Evolutionary conservation across 2,797 vertebrate genomes (phyloP), one percentile per base, ranked within the genome.

Genomic region (Sebastes iracundus): DNA sequence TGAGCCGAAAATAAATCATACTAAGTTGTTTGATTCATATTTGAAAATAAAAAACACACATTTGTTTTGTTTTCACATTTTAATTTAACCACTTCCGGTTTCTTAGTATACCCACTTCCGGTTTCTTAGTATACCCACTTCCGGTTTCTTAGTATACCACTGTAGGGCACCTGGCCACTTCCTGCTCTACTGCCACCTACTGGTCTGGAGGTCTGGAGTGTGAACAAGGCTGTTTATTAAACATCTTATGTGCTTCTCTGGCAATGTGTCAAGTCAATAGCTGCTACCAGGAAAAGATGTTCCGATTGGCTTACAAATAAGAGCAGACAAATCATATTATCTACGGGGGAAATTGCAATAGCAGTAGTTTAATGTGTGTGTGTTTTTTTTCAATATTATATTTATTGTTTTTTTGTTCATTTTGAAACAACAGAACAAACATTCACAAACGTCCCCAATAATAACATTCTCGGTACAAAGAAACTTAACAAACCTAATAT

Each of bases 231-330:
- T 42, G 35, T 16, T 58, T 27, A 8, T 46, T 49, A 20, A 13
- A 49, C 27, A 53, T n/a, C 7, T 25, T 25, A 1, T 42, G 22
- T 25, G 25, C 2, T 16, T 30, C 27, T 67, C 42, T 28, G 55
- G 10, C 23, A 62, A 72, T 2, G 5, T 46, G 77, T 90, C 68
- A 91, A 86, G 52, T 38, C 1, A 11, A 3, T 18, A 33, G 42
- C 4, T 69, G 32, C 2, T 20, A 72, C 2, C 25, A 67, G 14
- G 33, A 38, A 62, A 18, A 60, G 1, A 13, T 20, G 2, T 74
- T 82, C 64, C 60, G 63, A 0, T 33, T 60, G 12, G n/a, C 6
- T 75, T 9, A 78, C 18, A 85, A 90, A 87, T 83, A 75, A 88
- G 79, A 87, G 52, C 2, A 22, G 30, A 46, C 2, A 46, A 4